These are phyloP conservation scores for Drosophila prostipennis DNA, from an alignment of 2,888 invertebrate species.

Conservation along the genomic window DNA sequence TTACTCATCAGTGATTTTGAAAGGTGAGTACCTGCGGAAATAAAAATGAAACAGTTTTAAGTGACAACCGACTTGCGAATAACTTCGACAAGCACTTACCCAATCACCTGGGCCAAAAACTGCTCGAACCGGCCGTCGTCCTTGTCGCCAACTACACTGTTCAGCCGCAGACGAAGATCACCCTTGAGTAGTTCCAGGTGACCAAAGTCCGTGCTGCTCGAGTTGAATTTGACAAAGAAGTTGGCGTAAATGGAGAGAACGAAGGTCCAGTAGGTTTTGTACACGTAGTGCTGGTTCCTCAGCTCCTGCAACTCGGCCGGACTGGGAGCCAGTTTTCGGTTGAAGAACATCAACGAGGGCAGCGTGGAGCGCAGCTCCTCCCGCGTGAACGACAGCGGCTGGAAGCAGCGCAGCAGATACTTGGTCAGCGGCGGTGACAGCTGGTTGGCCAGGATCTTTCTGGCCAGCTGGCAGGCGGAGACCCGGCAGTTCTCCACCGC, in stretches of 20 bases:
- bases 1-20: constrained; percentile 78
- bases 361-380: constrained; percentile 82
- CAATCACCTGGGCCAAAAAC: constrained; percentile 79
- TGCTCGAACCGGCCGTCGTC: constrained; percentile 82
- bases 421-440: constrained; percentile 82
- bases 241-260: constrained; percentile 83
- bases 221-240: constrained; percentile 82
- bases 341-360: constrained; percentile 82
- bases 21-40: constrained; percentile 73
- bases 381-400: constrained; percentile 81
- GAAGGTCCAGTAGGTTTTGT: constrained; percentile 83
- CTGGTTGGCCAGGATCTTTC: constrained; percentile 83
- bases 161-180: constrained; percentile 79
- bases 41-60: neutral
- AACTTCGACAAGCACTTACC: constrained; percentile 43
- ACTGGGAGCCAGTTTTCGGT: constrained; percentile 81
- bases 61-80: neutral
- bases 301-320: constrained; percentile 79
- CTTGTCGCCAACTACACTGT: constrained; percentile 79
- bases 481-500: constrained; percentile 80
- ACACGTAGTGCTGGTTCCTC: constrained; percentile 81
- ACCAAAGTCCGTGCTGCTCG: constrained; percentile 71
- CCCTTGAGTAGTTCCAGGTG: constrained; percentile 79
- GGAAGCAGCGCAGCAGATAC: constrained; percentile 82
- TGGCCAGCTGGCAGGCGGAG: constrained; percentile 82